A percentile compares a stretch with the other conserved stretches of the same genome.
These are phyloP conservation scores for Apotomis betuletana DNA, from an alignment of 2,888 invertebrate genomes.

Conservation along the genomic window DNA sequence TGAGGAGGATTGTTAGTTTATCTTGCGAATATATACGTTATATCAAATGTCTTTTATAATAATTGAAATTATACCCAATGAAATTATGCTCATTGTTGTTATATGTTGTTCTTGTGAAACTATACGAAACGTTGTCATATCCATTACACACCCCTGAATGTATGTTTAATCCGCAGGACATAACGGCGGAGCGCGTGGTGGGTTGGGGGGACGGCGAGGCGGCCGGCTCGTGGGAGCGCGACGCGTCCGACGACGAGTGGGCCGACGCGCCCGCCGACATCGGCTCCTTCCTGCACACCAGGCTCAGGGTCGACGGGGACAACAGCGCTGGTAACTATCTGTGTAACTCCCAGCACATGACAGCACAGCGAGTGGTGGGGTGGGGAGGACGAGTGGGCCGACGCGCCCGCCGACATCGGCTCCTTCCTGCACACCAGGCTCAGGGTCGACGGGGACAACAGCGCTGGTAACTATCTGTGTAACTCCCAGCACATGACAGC, in stretches of 20 bases:
- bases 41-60: too few relatives aligned
- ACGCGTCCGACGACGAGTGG: constrained; percentile 73
- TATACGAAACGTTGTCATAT: too few relatives aligned
- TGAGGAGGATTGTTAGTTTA: too few relatives aligned
- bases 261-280: constrained; percentile 76
- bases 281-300: constrained; percentile 76
- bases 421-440: constrained; percentile 73
- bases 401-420: constrained; percentile 75
- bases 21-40: too few relatives aligned
- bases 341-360: background rate
- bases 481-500: constrained; percentile 69
- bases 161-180: constrained; percentile 58
- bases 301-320: constrained; percentile 70
- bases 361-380: too few relatives aligned
- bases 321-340: constrained; percentile 65
- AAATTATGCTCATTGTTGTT: too few relatives aligned
- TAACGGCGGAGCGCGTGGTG: constrained; percentile 71
- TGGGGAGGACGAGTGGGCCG: constrained; percentile 52
- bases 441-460: constrained; percentile 72
- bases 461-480: constrained; percentile 57
- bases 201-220: constrained; percentile 58
- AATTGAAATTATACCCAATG: too few relatives aligned
- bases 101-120: too few relatives aligned
- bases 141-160: too few relatives aligned
- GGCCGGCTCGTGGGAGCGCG: constrained; percentile 55